These are phyloP conservation scores for Stenodera caucasica DNA, from an alignment of 2,888 invertebrate species.

Conservation along the genomic window DNA sequence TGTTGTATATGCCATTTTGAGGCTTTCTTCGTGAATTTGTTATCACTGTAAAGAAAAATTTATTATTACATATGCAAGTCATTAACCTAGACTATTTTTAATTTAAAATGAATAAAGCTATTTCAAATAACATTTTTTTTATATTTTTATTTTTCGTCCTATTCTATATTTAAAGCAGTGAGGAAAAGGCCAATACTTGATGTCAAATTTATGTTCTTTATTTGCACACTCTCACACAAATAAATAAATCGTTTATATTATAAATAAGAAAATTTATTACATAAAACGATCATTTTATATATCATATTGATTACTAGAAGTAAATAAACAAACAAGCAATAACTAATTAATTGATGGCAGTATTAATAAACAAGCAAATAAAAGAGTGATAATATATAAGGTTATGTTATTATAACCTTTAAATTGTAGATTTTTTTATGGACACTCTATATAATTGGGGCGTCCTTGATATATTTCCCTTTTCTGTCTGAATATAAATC, in stretches of 20 bases:
- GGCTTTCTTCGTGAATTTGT: conserved; percentile 32
- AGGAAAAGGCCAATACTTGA: background rate
- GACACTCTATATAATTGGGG: background rate
- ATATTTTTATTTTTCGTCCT: conserved; percentile 30
- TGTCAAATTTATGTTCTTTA: background rate
- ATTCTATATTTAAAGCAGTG: conserved; percentile 30
- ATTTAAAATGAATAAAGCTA: conserved; percentile 37
- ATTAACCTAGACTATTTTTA: conserved; percentile 41
- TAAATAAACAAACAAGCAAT: background rate
- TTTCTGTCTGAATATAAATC: background rate
- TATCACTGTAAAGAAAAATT: conserved; percentile 30
- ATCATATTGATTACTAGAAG: background rate
- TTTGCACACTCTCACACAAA: background rate
- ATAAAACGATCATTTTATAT: background rate
- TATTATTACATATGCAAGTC: conserved; percentile 32
- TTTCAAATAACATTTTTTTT: conserved; percentile 32
- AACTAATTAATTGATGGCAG: background rate
- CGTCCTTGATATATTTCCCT: background rate
- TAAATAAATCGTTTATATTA: conserved; percentile 10
- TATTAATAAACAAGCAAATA: background rate
- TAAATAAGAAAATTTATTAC: background rate
- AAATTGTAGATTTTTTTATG: background rate
- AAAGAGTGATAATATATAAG: background rate
- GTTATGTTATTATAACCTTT: background rate
- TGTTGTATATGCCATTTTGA: conserved; percentile 36